phyloP scores from a whole-genome alignment of 2,113 vertebrate genomes.

The Gadus macrocephalus region DNA sequence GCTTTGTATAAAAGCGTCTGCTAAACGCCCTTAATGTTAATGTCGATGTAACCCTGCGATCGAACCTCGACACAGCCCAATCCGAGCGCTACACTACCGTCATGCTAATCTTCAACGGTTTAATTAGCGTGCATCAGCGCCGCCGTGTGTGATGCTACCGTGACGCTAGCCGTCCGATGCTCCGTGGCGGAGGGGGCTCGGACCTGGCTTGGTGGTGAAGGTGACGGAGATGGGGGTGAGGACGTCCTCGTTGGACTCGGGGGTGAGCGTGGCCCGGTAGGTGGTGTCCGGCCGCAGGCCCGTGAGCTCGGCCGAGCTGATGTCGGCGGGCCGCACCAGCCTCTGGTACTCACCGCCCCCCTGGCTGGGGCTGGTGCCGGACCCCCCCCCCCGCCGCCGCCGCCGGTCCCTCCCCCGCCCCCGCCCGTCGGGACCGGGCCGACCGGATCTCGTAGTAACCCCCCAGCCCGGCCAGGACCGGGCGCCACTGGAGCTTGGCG shows the following conservation, averaged over 20 bases:
- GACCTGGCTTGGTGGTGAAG: conserved; percentile 83
- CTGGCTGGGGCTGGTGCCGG: conserved; percentile 60
- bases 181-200: neutral
- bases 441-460: conserved; percentile 80
- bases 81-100: too few relatives aligned
- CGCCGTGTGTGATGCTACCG: neutral
- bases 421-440: conserved; percentile 43
- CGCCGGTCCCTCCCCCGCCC: neutral
- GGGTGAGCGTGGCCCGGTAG: conserved; percentile 79
- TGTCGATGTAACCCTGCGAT: too few relatives aligned
- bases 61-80: too few relatives aligned
- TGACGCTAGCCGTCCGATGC: neutral
- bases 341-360: conserved; percentile 51
- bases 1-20: too few relatives aligned
- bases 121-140: too few relatives aligned
- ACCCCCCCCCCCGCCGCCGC: neutral
- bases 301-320: conserved; percentile 65
- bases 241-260: conserved; percentile 75
- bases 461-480: conserved; percentile 67
- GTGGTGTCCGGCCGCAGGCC: conserved; percentile 78
- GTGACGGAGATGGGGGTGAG: conserved; percentile 71
- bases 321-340: conserved; percentile 66
- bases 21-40: too few relatives aligned
- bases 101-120: too few relatives aligned
- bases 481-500: conserved; percentile 82